phyloP scores from a whole-genome alignment of 2,888 invertebrate genomes.

The Parnassius orleans region DNA sequence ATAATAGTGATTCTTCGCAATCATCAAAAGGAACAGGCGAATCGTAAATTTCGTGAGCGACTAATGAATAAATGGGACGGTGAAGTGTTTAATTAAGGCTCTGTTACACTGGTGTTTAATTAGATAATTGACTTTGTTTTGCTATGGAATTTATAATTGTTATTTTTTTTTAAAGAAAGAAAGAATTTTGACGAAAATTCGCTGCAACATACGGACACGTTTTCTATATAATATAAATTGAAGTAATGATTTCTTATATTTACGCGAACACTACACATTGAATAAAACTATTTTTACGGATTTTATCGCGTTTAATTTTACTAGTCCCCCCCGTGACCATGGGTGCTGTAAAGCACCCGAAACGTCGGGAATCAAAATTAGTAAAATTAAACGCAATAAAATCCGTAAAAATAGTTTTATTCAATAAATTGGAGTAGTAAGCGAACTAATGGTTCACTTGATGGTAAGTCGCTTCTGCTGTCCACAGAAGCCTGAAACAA shows the following conservation, averaged over 20 bases:
- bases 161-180: no score
- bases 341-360: no score
- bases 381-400: no score
- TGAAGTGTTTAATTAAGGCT: background rate
- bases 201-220: background rate
- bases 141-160: background rate
- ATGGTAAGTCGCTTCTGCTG: no score
- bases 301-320: no score
- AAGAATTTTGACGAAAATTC: background rate
- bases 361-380: no score
- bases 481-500: background rate
- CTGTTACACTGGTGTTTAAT: background rate
- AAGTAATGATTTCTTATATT: no score
- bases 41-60: slow-evolving; percentile 17
- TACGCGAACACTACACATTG: no score
- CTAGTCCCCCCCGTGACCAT: no score
- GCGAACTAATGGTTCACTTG: no score
- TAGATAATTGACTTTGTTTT: background rate
- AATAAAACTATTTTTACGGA: no score
- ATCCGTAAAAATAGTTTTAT: no score
- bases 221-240: background rate
- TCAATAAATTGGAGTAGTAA: background rate
- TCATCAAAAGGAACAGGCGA: slow-evolving; percentile 17
- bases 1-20: slow-evolving; percentile 3
- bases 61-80: slow-evolving; percentile 11